Percentiles rank a stretch among this genome's conserved stretches.
These are phyloP conservation scores for Deroptyus accipitrinus DNA, from an alignment of 2,113 vertebrate species.

Conservation along the genomic window DNA sequence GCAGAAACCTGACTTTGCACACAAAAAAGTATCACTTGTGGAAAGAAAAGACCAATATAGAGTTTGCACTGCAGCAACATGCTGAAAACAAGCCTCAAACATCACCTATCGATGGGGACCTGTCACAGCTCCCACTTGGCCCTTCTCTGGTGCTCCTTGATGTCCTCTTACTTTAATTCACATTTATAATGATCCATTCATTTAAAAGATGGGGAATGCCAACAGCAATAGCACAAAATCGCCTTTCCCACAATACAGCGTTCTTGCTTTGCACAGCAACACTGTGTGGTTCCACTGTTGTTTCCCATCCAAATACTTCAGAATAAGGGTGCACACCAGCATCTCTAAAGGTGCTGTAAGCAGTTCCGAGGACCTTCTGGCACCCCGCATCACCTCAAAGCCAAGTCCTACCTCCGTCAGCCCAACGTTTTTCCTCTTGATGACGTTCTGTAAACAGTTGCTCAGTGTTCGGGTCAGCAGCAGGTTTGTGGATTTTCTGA, in stretches of 20 bases:
- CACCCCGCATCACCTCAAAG: not conserved
- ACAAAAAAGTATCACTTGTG: rapidly evolving
- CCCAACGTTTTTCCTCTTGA: constrained; percentile 93
- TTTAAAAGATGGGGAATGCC: not conserved
- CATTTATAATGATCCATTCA: rapidly evolving
- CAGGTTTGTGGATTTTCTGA: constrained; percentile 95
- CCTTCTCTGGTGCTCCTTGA: not conserved
- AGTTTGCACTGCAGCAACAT: not conserved
- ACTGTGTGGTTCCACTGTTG: rapidly evolving
- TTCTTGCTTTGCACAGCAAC: rapidly evolving
- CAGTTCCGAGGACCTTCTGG: not conserved
- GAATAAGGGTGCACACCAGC: not conserved
- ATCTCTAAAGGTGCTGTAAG: not conserved
- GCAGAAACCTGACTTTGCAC: not conserved
- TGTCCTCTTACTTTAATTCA: not conserved
- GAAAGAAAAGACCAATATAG: rapidly evolving
- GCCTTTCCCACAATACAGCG: rapidly evolving
- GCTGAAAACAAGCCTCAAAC: not conserved
- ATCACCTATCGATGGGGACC: rapidly evolving
- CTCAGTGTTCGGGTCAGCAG: constrained; percentile 93
- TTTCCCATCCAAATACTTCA: not conserved
- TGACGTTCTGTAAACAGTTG: constrained; percentile 92
- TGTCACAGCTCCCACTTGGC: not conserved
- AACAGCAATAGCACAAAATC: not conserved
- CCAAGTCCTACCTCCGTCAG: constrained; percentile 84